Evolutionary conservation across 2,797 vertebrate species (phyloP), one percentile per base, ranked within the genome.

Genomic region (Urocyon cinereoargenteus): DNA sequence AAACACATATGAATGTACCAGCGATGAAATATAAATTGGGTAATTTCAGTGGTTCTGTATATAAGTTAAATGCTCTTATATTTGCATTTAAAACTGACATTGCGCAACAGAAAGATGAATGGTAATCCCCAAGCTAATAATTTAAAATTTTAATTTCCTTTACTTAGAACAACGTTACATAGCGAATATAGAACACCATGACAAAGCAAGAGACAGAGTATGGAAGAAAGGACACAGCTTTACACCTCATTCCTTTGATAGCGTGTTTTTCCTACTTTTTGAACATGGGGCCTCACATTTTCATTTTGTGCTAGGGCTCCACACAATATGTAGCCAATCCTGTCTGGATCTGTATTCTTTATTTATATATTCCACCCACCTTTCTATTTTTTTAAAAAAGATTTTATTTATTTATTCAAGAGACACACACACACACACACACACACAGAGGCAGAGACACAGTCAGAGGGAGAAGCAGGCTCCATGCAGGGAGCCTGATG

Each of bases 201-300:
- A 21, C 61, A 51, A 31, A 62, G 53, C 40, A 51, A 90, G 24
- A 70, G 7, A 8, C n/a, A 75, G 45, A 57, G 0, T 26, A 28
- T 2, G 9, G 11, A 55, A 75, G 10, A 28, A 51, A 61, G 8
- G 18, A 70, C 31, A 19, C 11, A 11, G 6, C 31, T 51, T 83
- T 68, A 0, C 0, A 3, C 59, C 28, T 51, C 3, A 18, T 5
- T 57, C 6, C 51, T 36, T 22, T 0, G 26, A 75, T 0, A 19
- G 21, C 2, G 14, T 26, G 36, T 40, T n/a, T 31, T 5, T n/a
- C 34, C 36, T 49, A 28, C 3, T 59, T 84, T n/a, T 40, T 68
- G 28, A 85, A 90, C 2, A 59, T 26, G 59, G 49, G 59, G 4
- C 31, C 40, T 55, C 12, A 36, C 10, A 22, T 81, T 87, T 68